Percentiles rank a stretch among this genome's conserved stretches.
Conservation (phyloP, 2,113 vertebrate genomes). For the Callospermophilus lateralis region DNA sequence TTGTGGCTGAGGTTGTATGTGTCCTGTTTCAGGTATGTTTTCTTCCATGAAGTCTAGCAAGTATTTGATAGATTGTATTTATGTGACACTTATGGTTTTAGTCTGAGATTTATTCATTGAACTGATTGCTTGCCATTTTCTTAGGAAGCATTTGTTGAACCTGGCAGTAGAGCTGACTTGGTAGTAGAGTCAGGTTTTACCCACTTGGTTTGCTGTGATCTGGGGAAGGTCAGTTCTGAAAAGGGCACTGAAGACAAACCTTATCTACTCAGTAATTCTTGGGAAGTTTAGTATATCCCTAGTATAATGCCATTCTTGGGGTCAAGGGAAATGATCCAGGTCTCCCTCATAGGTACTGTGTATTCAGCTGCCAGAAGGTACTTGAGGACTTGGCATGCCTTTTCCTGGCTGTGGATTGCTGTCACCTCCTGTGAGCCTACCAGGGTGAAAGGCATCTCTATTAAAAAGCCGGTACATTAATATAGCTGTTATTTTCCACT, state of each 20-base stretch:
- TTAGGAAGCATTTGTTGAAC: not conserved
- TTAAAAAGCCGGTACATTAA: conserved; percentile 68
- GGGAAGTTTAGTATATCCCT: not conserved
- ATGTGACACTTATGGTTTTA: not conserved
- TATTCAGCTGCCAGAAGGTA: conserved; percentile 60
- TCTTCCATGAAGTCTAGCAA: not conserved
- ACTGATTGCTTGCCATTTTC: not conserved
- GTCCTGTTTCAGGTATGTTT: not conserved
- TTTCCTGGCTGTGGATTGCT: conserved; percentile 69
- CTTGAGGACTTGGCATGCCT: conserved; percentile 60
- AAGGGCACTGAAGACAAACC: not conserved
- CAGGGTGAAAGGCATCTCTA: conserved; percentile 61
- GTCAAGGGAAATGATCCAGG: not conserved
- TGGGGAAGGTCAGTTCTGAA: not conserved
- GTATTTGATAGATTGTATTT: not conserved
- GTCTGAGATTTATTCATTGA: conserved; percentile 2
- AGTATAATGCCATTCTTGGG: conserved; percentile 33
- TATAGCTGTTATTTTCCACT: conserved; percentile 71
- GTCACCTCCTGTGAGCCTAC: conserved; percentile 56
- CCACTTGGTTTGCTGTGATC: conserved; percentile 24
- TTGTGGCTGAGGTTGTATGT: not conserved
- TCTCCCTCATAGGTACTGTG: conserved; percentile 13
- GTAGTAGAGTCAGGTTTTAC: not conserved
- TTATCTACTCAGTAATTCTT: conserved; percentile 6
- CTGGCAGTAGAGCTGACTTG: not conserved